Percentiles rank a stretch among this genome's conserved stretches.
phyloP scores from a whole-genome alignment of 1,140 invertebrate species.

The Ceratitis capitata region DNA sequence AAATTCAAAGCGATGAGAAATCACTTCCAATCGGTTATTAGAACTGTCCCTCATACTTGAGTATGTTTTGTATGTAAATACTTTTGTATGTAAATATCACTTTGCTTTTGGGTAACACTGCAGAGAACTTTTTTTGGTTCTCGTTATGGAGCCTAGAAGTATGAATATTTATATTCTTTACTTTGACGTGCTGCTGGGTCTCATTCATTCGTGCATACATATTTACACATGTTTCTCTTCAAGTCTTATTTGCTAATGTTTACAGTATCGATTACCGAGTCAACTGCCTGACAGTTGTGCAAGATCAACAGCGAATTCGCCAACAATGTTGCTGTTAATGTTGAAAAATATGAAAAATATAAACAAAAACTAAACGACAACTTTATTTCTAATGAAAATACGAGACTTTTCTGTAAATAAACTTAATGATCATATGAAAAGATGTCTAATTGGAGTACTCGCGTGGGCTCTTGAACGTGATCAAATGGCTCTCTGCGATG shows the following conservation, averaged over 20 bases:
- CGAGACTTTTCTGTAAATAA: slow-evolving; percentile 14
- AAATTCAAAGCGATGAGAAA: too few relatives aligned
- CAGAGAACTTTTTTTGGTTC: too few relatives aligned
- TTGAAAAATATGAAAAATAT: background rate
- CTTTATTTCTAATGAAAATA: slow-evolving; percentile 35
- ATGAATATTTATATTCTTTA: too few relatives aligned
- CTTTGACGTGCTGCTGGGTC: too few relatives aligned
- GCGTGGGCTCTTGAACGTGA: slow-evolving; percentile 10
- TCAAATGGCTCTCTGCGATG: background rate
- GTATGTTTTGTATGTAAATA: too few relatives aligned
- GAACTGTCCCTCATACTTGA: too few relatives aligned
- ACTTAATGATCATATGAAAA: background rate
- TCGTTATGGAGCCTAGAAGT: too few relatives aligned
- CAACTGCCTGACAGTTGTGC: background rate
- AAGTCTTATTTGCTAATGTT: background rate
- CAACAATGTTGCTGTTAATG: background rate
- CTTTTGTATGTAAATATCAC: too few relatives aligned
- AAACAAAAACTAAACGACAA: slow-evolving; percentile 3
- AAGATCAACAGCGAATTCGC: slow-evolving; percentile 3
- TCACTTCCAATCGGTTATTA: too few relatives aligned
- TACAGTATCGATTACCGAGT: background rate
- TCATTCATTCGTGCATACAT: background rate
- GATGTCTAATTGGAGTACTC: background rate
- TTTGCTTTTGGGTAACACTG: too few relatives aligned
- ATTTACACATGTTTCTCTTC: too few relatives aligned